These are phyloP conservation scores for Aeoliscus strigatus DNA, from an alignment of 2,797 vertebrate genomes.

Conservation along the genomic window DNA sequence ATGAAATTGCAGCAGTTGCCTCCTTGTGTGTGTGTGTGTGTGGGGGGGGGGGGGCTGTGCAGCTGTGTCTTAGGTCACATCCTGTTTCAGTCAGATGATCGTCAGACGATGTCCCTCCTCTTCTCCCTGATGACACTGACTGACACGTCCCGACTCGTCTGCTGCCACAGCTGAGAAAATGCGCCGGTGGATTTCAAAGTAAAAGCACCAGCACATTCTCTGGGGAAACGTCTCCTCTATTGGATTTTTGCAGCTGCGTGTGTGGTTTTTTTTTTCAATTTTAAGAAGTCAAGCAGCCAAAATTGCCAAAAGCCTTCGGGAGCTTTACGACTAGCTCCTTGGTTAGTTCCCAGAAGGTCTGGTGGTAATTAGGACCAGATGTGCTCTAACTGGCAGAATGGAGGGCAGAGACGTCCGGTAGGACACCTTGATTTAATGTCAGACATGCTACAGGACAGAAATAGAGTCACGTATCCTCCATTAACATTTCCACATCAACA, in stretches of 20 bases:
- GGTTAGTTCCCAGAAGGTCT: slow-evolving; percentile 27
- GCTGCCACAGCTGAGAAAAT: no score
- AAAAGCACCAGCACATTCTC: slow-evolving; percentile 16
- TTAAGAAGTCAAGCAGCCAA: slow-evolving; percentile 33
- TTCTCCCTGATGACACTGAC: no score
- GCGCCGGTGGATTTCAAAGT: slow-evolving; percentile 17
- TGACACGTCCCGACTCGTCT: no score
- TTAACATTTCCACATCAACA: no score
- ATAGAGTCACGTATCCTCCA: no score
- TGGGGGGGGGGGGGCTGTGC: no score
- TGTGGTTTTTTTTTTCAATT: slow-evolving; percentile 51
- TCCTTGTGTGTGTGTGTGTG: no score
- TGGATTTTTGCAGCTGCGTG: slow-evolving; percentile 23
- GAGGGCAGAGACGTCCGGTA: slow-evolving; percentile 20
- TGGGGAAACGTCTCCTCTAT: slow-evolving; percentile 24
- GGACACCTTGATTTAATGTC: no score
- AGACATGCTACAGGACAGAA: no score
- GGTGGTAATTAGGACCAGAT: slow-evolving; percentile 38
- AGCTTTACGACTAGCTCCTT: slow-evolving; percentile 18
- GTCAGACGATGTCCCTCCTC: no score
- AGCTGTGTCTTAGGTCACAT: no score
- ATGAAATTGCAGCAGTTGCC: slow-evolving; percentile 72
- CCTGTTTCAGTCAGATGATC: no score
- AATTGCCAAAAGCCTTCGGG: slow-evolving; percentile 39
- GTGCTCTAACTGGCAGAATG: slow-evolving; percentile 30